These are phyloP conservation scores for Trachops cirrhosus DNA, from an alignment of 2,797 vertebrate species.

Conservation along the genomic window DNA sequence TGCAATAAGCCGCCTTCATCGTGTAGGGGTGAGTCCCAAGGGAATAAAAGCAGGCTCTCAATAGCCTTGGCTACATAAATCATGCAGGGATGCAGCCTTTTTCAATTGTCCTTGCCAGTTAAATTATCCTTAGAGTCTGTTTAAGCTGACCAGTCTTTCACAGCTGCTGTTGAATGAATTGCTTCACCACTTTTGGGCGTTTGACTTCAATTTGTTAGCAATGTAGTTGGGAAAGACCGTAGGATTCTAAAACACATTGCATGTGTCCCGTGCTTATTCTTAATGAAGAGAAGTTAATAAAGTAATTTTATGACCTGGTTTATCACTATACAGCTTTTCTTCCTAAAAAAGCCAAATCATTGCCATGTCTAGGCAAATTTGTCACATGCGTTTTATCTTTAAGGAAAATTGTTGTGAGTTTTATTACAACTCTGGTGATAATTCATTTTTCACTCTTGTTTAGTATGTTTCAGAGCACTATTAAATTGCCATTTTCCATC, in stretches of 20 bases:
- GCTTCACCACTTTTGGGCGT: constrained; percentile 40
- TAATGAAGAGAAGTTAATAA: constrained; percentile 7
- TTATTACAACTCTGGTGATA: neutral
- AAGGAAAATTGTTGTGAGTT: neutral
- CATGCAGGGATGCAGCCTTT: neutral
- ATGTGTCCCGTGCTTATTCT: constrained; percentile 18
- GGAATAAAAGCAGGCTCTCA: neutral
- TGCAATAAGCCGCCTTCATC: constrained; percentile 22
- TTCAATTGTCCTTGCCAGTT: constrained; percentile 6
- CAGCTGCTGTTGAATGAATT: constrained; percentile 53
- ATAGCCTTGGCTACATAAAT: neutral
- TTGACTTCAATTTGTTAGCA: constrained; percentile 50
- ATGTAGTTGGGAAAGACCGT: neutral
- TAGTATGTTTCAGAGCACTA: neutral
- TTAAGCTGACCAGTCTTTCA: constrained; percentile 5
- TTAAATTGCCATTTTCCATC: constrained; percentile 33
- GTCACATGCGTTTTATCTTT: neutral
- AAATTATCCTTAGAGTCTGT: constrained; percentile 25
- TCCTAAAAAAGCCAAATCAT: constrained; percentile 20
- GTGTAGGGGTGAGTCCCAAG: neutral
- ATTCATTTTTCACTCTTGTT: neutral
- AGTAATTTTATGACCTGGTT: constrained; percentile 23
- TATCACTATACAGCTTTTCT: neutral
- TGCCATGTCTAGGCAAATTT: neutral
- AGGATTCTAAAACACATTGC: constrained; percentile 15